A percentile compares a stretch with the other conserved stretches of the same genome.
phyloP scores from a whole-genome alignment of 2,888 invertebrate species.

The Phlogophora meticulosa region DNA sequence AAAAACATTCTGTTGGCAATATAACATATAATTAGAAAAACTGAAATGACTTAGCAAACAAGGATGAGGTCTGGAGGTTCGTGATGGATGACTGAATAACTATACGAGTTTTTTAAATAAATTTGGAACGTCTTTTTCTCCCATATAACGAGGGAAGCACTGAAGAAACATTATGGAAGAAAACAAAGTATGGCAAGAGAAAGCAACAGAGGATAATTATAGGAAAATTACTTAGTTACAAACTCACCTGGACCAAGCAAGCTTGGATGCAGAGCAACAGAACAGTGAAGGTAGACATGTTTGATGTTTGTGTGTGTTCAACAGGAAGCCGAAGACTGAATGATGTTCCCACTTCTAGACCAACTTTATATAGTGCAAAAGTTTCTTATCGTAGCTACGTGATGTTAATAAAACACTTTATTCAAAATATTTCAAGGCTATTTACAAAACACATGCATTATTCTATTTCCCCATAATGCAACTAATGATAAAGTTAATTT shows the following conservation, averaged over 20 bases:
- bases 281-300: slow-evolving; percentile 69
- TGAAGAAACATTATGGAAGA: no score
- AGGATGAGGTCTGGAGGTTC: no score
- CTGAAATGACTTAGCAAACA: no score
- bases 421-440: not conserved
- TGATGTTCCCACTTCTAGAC: slow-evolving; percentile 18
- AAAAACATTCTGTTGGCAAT: no score
- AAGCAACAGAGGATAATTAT: not conserved
- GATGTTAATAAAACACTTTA: no score
- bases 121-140: no score
- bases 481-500: slow-evolving; percentile 13
- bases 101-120: no score
- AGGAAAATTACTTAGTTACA: no score
- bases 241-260: slow-evolving; percentile 71
- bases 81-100: no score
- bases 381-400: slow-evolving; percentile 19
- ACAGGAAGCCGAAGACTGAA: slow-evolving; percentile 40
- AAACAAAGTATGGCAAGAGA: no score
- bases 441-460: slow-evolving; percentile 1
- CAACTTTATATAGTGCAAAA: slow-evolving; percentile 26
- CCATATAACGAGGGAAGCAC: no score
- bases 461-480: slow-evolving; percentile 5
- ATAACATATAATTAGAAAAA: no score
- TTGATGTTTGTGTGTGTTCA: slow-evolving; percentile 43
- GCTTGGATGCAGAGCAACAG: slow-evolving; percentile 71